These are phyloP conservation scores for Oplegnathus fasciatus DNA, from an alignment of 2,113 vertebrate genomes.

Conservation along the genomic window DNA sequence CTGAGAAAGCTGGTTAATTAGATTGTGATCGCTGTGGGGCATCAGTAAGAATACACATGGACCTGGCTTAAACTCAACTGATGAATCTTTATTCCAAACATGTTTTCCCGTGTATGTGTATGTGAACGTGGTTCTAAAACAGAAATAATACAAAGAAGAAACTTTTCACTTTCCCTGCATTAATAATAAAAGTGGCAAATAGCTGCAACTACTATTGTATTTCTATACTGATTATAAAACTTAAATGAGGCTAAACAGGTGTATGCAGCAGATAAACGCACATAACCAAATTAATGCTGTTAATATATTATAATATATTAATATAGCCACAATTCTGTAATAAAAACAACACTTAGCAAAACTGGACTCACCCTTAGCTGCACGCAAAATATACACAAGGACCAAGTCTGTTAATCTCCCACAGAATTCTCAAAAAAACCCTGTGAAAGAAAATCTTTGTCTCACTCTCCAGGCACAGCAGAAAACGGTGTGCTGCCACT, in stretches of 20 bases:
- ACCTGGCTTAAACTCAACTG: background rate
- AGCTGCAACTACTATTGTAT: background rate
- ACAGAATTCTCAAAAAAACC: background rate
- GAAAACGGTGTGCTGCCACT: background rate
- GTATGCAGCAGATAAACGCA: background rate
- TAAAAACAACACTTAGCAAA: background rate
- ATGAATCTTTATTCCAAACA: background rate
- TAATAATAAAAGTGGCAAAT: background rate
- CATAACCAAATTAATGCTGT: background rate
- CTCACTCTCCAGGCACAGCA: background rate
- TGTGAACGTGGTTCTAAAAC: background rate
- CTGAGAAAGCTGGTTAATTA: slow-evolving; percentile 8
- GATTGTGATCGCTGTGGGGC: background rate
- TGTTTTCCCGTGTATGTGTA: background rate
- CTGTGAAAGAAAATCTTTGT: background rate
- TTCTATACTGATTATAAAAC: background rate
- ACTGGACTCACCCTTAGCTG: background rate
- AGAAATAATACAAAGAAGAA: background rate
- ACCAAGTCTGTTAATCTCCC: background rate
- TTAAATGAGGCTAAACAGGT: background rate
- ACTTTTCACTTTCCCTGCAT: background rate
- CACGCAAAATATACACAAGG: background rate
- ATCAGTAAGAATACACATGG: background rate
- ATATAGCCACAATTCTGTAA: background rate
- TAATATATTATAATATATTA: background rate